Evolutionary conservation across 2,113 vertebrate species (phyloP).

Genomic region (Bambusicola thoracicus): DNA sequence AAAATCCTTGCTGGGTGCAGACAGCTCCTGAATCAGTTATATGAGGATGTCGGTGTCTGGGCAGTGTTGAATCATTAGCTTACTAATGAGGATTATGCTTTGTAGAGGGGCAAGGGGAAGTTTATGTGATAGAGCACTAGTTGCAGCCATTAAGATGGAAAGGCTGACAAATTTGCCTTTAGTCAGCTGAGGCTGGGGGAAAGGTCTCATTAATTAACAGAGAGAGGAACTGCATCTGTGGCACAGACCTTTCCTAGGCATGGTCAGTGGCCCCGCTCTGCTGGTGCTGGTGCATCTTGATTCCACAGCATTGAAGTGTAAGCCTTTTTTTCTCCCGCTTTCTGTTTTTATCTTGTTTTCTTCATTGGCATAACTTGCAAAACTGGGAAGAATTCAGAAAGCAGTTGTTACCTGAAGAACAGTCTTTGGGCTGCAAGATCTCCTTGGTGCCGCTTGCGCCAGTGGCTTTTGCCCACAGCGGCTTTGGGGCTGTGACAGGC

Average conservation of each 20-base stretch:
- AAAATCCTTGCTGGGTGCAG: neutral
- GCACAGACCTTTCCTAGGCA: neutral
- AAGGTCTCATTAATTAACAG: neutral
- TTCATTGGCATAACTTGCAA: neutral
- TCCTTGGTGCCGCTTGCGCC: neutral
- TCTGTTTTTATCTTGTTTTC: neutral
- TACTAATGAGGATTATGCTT: neutral
- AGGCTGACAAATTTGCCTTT: neutral
- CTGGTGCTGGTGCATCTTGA: neutral
- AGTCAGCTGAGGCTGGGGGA: neutral
- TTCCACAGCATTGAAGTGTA: too few relatives aligned
- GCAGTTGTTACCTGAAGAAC: neutral
- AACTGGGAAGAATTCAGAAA: neutral
- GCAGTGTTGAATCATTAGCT: rapidly evolving
- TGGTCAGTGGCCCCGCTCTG: neutral
- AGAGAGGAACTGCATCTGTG: neutral
- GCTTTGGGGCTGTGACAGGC: neutral
- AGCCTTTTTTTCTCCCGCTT: rapidly evolving
- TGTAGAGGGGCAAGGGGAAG: neutral
- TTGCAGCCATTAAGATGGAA: neutral
- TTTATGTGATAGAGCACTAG: rapidly evolving
- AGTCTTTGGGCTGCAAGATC: neutral
- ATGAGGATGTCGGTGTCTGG: neutral
- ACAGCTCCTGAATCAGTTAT: neutral
- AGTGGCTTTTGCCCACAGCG: neutral